Conservation (phyloP, 2,888 invertebrate genomes). For the Trichogramma evanescens region DNA sequence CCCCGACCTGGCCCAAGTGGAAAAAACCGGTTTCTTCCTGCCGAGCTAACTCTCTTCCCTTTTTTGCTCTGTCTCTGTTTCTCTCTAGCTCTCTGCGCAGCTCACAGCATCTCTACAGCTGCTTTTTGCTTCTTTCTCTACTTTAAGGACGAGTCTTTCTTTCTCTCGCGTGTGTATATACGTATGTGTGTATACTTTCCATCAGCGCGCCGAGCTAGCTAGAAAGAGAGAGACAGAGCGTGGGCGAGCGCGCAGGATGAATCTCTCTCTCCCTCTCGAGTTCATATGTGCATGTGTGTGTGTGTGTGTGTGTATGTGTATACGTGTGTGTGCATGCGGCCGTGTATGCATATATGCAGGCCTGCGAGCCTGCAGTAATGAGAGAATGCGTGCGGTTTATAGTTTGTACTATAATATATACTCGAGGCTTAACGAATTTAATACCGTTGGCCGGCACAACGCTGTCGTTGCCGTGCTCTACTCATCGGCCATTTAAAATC, state of each 20-base stretch:
- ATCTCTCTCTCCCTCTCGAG: constrained; percentile 9
- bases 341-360: too few relatives aligned
- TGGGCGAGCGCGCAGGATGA: background rate
- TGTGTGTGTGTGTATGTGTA: too few relatives aligned
- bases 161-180: constrained; percentile 4
- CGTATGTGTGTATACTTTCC: background rate
- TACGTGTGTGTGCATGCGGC: too few relatives aligned
- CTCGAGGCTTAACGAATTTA: background rate
- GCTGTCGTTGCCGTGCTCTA: background rate
- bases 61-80: constrained; percentile 31
- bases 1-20: constrained; percentile 49
- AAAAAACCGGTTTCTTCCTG: constrained; percentile 48
- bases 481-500: too few relatives aligned
- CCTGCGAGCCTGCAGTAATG: too few relatives aligned
- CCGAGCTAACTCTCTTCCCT: constrained; percentile 27
- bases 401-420: background rate
- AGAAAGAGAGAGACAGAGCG: background rate
- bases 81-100: constrained; percentile 17
- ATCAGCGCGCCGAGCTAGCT: constrained; percentile 3
- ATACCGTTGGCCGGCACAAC: background rate
- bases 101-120: constrained; percentile 3
- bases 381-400: too few relatives aligned
- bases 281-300: constrained; percentile 1
- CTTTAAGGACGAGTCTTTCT: constrained; percentile 1
- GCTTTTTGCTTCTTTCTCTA: constrained; percentile 4